Conservation (phyloP, 2,113 vertebrate genomes). For the Rhizomys pruinosus region DNA sequence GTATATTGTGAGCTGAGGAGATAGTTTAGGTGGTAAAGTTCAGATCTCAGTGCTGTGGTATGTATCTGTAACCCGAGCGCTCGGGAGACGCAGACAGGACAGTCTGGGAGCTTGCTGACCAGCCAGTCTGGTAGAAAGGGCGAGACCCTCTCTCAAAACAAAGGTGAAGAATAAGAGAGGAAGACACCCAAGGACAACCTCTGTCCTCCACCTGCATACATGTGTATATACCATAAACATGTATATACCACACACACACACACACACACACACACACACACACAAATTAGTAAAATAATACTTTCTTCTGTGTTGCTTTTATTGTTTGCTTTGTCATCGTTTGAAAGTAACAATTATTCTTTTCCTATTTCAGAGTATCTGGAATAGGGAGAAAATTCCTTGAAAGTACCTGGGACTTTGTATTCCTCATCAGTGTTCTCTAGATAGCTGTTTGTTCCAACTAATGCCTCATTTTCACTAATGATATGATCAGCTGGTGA, state of each 20-base stretch:
- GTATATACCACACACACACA: no score
- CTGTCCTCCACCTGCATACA: not conserved
- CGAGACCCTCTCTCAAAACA: not conserved
- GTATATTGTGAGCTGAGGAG: not conserved
- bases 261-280: no score
- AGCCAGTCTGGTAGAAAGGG: not conserved
- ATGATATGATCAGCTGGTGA: not conserved
- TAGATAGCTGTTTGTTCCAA: constrained; percentile 39
- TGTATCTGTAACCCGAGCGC: not conserved
- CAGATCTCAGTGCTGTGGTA: not conserved
- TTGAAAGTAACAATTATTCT: constrained; percentile 47
- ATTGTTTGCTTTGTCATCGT: constrained; percentile 3
- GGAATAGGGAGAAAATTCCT: constrained; percentile 14
- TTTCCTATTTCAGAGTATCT: constrained; percentile 46
- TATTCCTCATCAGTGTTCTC: not conserved
- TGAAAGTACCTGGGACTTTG: constrained; percentile 4
- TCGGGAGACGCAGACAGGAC: not conserved
- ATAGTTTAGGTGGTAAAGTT: not conserved
- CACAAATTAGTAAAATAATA: not conserved
- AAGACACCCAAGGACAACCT: not conserved
- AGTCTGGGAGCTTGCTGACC: not conserved
- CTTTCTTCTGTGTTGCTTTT: constrained; percentile 37
- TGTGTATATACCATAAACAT: not conserved
- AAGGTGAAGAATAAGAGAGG: no score
- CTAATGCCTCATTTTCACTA: not conserved